Base-by-base conservation (phyloP, 2,888 invertebrate genomes). In the Brenthis ino region DNA sequence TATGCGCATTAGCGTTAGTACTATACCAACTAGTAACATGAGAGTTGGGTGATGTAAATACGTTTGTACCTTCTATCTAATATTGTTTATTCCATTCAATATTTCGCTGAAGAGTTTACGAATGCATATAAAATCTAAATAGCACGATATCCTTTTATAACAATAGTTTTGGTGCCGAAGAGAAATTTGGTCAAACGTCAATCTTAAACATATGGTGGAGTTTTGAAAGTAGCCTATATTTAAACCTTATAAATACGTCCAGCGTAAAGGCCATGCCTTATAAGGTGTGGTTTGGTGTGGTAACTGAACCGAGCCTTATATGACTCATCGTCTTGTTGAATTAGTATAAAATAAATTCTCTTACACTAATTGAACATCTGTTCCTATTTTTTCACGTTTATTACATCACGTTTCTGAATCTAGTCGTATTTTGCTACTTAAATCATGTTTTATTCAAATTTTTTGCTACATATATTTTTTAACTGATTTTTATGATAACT, bases 221-320 rank as follows among this genome's bases (percentile, higher is more conserved):
- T 91, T 87, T 87, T 90, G 91, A 91, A 91, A 92, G 91, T 87
- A 81, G 82, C 82, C 82, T 83, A 85, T 84, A 86, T 88, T 87
- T 89, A 88, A 84, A 85, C 87, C 89, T 83, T 90, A 89, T 89
- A 91, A 83, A 89, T 87, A 88, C 83, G 85, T 86, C 84, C 85
- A 83, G 86, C 77, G 86, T 86, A 89, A 91, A 91, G 91, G 91
- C 88, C 90, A 79, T 77, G 76, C 92, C 91, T 75, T 90, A 91
- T 85, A 90, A 82, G 92, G 92, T 76, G 77, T 71, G 81, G 86
- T 85, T 80, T 81, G 82, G 83, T 85, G 88, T 85, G 83, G 85
- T 85, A 89, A 87, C 76, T 80, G 82, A 84, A 85, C 82, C 84
- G 78, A 79, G 85, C 85, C 87, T 84, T 84, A 80, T 80, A 81